These are phyloP conservation scores for Metallyticus violacea DNA, from an alignment of 2,888 invertebrate species.

Conservation along the genomic window DNA sequence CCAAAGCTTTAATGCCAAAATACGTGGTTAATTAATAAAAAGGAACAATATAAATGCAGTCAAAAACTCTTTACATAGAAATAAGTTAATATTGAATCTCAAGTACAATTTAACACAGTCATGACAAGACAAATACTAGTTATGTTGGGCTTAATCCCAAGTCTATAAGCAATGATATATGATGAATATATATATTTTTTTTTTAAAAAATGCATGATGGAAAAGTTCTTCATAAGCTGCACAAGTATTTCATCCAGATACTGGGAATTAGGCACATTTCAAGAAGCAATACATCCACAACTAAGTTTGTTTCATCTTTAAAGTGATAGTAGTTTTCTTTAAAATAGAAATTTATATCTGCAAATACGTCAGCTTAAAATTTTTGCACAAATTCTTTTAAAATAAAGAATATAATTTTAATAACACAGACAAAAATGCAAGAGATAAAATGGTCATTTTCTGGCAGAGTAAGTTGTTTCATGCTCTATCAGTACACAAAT, in stretches of 20 bases:
- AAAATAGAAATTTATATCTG: not conserved
- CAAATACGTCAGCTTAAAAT: not conserved
- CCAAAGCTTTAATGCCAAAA: not conserved
- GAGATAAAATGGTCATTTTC: not conserved
- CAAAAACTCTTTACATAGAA: not conserved
- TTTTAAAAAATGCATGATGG: not conserved
- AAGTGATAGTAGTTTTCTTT: not conserved
- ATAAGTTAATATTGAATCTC: conserved; percentile 5
- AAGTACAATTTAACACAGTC: not conserved
- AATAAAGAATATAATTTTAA: not conserved
- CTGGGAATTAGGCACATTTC: not conserved
- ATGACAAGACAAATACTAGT: not conserved
- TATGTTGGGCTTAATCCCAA: not conserved
- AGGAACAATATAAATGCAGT: conserved; percentile 16
- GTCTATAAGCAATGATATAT: not conserved
- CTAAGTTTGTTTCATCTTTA: not conserved
- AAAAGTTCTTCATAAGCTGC: not conserved
- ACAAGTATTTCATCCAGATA: not conserved
- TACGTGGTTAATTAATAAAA: not conserved
- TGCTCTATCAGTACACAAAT: not conserved
- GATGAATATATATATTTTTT: not conserved
- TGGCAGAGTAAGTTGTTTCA: not conserved
- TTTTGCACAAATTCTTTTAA: not conserved
- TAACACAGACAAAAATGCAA: not conserved
- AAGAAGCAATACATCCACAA: not conserved